Conservation (phyloP, 2,888 invertebrate genomes). For the Saturnia pavonia region DNA sequence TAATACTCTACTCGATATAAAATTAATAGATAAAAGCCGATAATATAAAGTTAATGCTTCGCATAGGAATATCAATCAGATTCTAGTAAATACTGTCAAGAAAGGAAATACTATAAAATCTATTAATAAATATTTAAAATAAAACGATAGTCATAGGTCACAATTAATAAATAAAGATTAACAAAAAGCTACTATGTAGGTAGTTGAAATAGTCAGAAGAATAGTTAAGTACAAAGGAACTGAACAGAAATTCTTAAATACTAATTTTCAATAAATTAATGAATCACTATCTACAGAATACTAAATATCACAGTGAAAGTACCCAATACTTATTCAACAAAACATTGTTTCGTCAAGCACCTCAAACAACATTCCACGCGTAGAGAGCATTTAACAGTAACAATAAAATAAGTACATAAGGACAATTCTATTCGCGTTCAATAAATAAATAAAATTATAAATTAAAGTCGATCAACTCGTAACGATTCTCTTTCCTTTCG, state of each 20-base stretch:
- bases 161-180: slow-evolving; percentile 40
- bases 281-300: slow-evolving; percentile 73
- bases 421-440: slow-evolving; percentile 43
- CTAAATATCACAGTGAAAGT: slow-evolving; percentile 82
- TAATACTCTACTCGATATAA: slow-evolving; percentile 67
- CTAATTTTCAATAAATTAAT: slow-evolving; percentile 77
- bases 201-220: slow-evolving; percentile 25
- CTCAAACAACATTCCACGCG: slow-evolving; percentile 55
- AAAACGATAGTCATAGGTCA: slow-evolving; percentile 48
- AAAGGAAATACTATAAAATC: slow-evolving; percentile 40
- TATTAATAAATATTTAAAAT: slow-evolving; percentile 46
- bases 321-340: slow-evolving; percentile 79
- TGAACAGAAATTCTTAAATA: slow-evolving; percentile 61
- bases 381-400: slow-evolving; percentile 47
- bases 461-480: slow-evolving; percentile 33
- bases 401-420: slow-evolving; percentile 52
- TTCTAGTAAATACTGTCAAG: slow-evolving; percentile 38
- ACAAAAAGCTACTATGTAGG: slow-evolving; percentile 29
- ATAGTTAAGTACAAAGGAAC: slow-evolving; percentile 60
- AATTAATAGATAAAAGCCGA: slow-evolving; percentile 43
- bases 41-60: slow-evolving; percentile 41
- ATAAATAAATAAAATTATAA: slow-evolving; percentile 39
- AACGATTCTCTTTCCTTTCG: slow-evolving; percentile 28
- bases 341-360: slow-evolving; percentile 72
- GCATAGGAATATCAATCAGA: slow-evolving; percentile 45